A percentile compares a stretch with the other conserved stretches of the same genome.
These are phyloP conservation scores for Exocentrus adspersus DNA, from an alignment of 2,888 invertebrate species.

Conservation along the genomic window DNA sequence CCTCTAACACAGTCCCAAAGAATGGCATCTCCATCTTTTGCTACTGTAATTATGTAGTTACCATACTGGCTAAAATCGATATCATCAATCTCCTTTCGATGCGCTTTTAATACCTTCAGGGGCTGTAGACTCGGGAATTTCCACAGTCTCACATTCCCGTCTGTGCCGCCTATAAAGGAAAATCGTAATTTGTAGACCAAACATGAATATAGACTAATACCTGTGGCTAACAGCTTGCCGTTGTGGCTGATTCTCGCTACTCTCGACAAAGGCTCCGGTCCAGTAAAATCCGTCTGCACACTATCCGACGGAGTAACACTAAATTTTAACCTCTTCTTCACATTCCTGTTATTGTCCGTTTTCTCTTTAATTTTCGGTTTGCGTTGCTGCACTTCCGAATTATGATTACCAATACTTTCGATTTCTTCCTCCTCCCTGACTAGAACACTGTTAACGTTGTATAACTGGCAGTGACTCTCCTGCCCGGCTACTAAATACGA, in stretches of 20 bases:
- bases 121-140: constrained; percentile 83
- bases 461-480: constrained; percentile 90
- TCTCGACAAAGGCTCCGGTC: constrained; percentile 84
- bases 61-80: constrained; percentile 88
- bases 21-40: constrained; percentile 85
- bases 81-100: constrained; percentile 93
- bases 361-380: constrained; percentile 68
- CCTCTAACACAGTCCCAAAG: constrained; percentile 81
- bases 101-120: constrained; percentile 77
- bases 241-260: constrained; percentile 77
- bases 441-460: constrained; percentile 71
- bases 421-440: constrained; percentile 61
- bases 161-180: constrained; percentile 77
- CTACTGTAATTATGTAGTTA: constrained; percentile 81
- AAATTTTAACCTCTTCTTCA: constrained; percentile 73
- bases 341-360: constrained; percentile 67
- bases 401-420: constrained; percentile 60
- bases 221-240: constrained; percentile 87
- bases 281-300: constrained; percentile 86
- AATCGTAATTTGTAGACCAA: background rate
- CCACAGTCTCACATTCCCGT: constrained; percentile 90
- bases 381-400: constrained; percentile 65
- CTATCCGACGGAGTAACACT: constrained; percentile 81
- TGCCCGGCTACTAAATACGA: constrained; percentile 89
- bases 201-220: constrained; percentile 47